Evolutionary conservation across 2,113 vertebrate species (phyloP).

Genomic region (Carettochelys insculpta): DNA sequence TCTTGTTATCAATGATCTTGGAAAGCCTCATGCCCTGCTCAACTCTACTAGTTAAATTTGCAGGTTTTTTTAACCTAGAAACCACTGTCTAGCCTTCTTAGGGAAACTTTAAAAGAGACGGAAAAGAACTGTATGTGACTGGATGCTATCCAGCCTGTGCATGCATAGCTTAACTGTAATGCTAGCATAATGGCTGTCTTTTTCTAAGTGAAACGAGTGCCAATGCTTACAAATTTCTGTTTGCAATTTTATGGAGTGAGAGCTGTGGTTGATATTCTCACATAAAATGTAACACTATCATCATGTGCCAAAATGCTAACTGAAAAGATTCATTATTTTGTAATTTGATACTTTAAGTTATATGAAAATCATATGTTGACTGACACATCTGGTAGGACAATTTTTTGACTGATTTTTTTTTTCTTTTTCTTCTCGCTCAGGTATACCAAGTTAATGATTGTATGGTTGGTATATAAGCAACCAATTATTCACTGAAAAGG

Average conservation of each 20-base stretch:
- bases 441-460: constrained; percentile 60
- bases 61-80: constrained; percentile 54
- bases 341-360: constrained; percentile 80
- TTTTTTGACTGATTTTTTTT: constrained; percentile 41
- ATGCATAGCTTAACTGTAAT: constrained; percentile 76
- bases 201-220: constrained; percentile 62
- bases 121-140: constrained; percentile 61
- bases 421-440: constrained; percentile 45
- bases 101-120: constrained; percentile 59
- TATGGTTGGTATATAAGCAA: constrained; percentile 71
- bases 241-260: constrained; percentile 78
- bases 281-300: constrained; percentile 72
- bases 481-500: constrained; percentile 72
- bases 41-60: constrained; percentile 25
- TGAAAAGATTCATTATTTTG: constrained; percentile 83
- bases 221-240: constrained; percentile 76
- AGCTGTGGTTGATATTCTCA: constrained; percentile 69
- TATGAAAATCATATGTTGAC: constrained; percentile 70
- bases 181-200: constrained; percentile 76
- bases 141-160: constrained; percentile 73
- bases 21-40: constrained; percentile 38
- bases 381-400: constrained; percentile 68
- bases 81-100: constrained; percentile 70
- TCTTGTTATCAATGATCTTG: constrained; percentile 23
- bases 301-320: constrained; percentile 72